phyloP scores from a whole-genome alignment of 1,140 invertebrate genomes.

The Palaemon carinicauda region DNA sequence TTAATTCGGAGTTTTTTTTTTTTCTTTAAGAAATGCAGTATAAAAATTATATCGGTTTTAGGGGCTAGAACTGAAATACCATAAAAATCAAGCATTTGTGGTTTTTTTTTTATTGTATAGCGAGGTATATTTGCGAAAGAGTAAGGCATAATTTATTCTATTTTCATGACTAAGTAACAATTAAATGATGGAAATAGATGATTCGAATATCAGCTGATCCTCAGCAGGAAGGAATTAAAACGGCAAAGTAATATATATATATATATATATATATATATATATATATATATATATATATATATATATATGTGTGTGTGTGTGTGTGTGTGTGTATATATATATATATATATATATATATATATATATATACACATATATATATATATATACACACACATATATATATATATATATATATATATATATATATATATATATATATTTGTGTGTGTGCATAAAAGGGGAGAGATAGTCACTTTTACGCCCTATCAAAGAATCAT shows the following conservation, averaged over 20 bases:
- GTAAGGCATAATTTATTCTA: too few relatives aligned
- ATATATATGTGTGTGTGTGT: neutral
- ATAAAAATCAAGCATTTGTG: too few relatives aligned
- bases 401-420: neutral
- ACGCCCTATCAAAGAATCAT: too few relatives aligned
- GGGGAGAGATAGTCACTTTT: neutral
- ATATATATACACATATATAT: neutral
- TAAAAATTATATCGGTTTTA: too few relatives aligned
- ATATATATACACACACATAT: neutral
- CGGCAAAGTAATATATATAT: neutral
- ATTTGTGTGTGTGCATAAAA: neutral
- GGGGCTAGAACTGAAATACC: too few relatives aligned
- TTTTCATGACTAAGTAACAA: too few relatives aligned
- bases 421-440: neutral
- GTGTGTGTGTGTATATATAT: neutral
- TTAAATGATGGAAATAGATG: too few relatives aligned
- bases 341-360: neutral
- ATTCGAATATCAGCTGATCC: neutral
- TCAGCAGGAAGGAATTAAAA: neutral
- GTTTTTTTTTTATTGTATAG: too few relatives aligned
- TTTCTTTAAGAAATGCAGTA: neutral
- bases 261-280: neutral
- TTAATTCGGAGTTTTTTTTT: too few relatives aligned
- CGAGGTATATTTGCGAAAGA: too few relatives aligned
- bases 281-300: neutral